Evolutionary conservation across 2,113 vertebrate species (phyloP).

Genomic region (Lates calcarifer): DNA sequence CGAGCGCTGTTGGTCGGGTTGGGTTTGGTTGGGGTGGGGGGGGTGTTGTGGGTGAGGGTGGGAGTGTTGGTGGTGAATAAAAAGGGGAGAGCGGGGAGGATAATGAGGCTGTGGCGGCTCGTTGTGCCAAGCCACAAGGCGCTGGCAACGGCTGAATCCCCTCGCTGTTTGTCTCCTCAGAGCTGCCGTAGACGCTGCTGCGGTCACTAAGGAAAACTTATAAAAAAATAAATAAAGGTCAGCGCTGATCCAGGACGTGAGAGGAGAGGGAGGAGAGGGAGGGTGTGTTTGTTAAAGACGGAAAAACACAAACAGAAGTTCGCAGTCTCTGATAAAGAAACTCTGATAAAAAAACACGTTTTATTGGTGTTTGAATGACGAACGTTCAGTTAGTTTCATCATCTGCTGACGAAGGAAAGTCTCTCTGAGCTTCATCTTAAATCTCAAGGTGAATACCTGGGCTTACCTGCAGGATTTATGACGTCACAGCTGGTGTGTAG

Average conservation of each 20-base stretch:
- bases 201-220: constrained; percentile 20
- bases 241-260: neutral
- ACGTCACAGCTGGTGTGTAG: too few relatives aligned
- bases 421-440: too few relatives aligned
- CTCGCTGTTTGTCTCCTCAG: constrained; percentile 45
- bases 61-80: neutral
- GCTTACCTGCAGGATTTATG: too few relatives aligned
- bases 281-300: neutral
- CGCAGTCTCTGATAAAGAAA: too few relatives aligned
- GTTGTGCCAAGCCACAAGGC: constrained; percentile 60
- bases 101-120: constrained; percentile 53
- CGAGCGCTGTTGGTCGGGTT: neutral
- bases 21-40: neutral
- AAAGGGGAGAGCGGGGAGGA: constrained; percentile 32
- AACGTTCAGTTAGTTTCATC: too few relatives aligned
- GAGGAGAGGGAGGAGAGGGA: neutral
- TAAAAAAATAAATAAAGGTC: neutral
- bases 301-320: too few relatives aligned
- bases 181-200: constrained; percentile 27
- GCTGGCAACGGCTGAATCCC: constrained; percentile 48
- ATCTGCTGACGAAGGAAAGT: too few relatives aligned
- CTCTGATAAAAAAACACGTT: too few relatives aligned
- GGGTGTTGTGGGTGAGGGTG: neutral
- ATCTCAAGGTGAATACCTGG: too few relatives aligned
- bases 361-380: too few relatives aligned